Base-by-base conservation (phyloP, 2,888 invertebrate genomes). In the Tribolium freemani region DNA sequence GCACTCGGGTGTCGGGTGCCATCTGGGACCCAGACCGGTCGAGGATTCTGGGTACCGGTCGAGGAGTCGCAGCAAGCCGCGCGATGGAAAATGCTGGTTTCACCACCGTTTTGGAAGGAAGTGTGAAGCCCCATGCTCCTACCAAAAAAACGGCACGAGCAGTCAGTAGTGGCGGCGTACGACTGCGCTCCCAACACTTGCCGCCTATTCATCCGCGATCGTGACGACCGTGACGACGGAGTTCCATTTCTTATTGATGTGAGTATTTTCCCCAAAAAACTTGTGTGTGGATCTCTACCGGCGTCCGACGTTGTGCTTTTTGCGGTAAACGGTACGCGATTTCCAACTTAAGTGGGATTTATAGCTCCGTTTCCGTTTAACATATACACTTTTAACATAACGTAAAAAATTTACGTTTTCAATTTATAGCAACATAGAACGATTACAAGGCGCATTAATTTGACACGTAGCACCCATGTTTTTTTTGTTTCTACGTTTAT, bases 41-140 rank as follows among this genome's bases (percentile, higher is more conserved):
- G n/a, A n/a, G n/a, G n/a, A n/a, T n/a, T n/a, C n/a, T n/a, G n/a
- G n/a, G 6, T 5, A 48, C 21, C 8, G 48, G 13, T 48, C 61
- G 13, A 10, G 10, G 61, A 61, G 44, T 4, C 20, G 53, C 10
- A 16, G n/a, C 10, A 10, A 48, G 6, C 58, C 58, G 1, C 2
- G 38, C 20, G 9, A 30, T 4, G 16, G 21, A 3, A 21, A 21
- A 21, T 75, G 73, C 57, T 76, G 61, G 53, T 75, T 71, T 56
- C 73, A 75, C 54, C 6, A 16, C 26, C 13, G 26, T 2, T 72
- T 58, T 13, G 69, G 72, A 6, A 57, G 31, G 1, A 68, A 46
- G 10, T 46, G 46, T 10, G 46, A 46, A 13, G n/a, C 2, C 2
- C 46, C 46, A 46, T 46, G 46, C 46, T 46, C 46, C 5, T 46